A percentile compares a stretch with the other conserved stretches of the same genome.
Evolutionary conservation across 1,140 invertebrate species (phyloP).

Genomic region (Nilaparvata lugens): DNA sequence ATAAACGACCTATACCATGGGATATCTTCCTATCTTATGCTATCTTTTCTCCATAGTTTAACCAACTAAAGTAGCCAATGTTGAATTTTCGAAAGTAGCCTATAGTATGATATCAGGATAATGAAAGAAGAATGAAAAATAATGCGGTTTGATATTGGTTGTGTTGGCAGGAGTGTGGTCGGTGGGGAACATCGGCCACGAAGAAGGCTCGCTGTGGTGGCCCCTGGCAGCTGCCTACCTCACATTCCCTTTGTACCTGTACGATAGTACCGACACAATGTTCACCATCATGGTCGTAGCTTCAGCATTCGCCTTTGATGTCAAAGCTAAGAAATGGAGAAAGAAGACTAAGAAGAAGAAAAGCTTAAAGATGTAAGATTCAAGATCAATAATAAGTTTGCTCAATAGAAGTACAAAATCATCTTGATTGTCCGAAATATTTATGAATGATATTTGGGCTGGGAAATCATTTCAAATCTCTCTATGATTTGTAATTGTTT

Average conservation of each 20-base stretch:
- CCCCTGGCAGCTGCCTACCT: constrained; percentile 59
- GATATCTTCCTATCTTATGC: too few species aligned
- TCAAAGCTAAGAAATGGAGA: constrained; percentile 67
- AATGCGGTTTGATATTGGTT: not conserved
- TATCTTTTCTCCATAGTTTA: too few species aligned
- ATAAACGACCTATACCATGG: too few species aligned
- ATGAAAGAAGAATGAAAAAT: constrained; percentile 14
- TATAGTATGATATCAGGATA: not conserved
- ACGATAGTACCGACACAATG: constrained; percentile 34
- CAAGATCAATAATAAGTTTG: too few species aligned
- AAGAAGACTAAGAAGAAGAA: constrained; percentile 46
- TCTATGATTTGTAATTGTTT: too few species aligned
- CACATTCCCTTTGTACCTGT: constrained; percentile 43
- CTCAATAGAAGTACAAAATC: too few species aligned
- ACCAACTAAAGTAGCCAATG: not conserved
- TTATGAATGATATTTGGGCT: too few species aligned
- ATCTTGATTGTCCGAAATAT: too few species aligned
- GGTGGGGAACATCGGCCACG: constrained; percentile 81
- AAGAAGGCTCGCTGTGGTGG: constrained; percentile 56
- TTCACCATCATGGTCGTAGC: constrained; percentile 52
- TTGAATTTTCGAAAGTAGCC: not conserved
- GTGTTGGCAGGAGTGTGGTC: constrained; percentile 68
- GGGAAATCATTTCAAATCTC: too few species aligned
- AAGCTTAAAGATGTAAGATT: constrained; percentile 37
- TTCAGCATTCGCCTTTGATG: constrained; percentile 56